These are phyloP conservation scores for Canis aureus DNA, from an alignment of 2,113 vertebrate genomes.

Conservation along the genomic window DNA sequence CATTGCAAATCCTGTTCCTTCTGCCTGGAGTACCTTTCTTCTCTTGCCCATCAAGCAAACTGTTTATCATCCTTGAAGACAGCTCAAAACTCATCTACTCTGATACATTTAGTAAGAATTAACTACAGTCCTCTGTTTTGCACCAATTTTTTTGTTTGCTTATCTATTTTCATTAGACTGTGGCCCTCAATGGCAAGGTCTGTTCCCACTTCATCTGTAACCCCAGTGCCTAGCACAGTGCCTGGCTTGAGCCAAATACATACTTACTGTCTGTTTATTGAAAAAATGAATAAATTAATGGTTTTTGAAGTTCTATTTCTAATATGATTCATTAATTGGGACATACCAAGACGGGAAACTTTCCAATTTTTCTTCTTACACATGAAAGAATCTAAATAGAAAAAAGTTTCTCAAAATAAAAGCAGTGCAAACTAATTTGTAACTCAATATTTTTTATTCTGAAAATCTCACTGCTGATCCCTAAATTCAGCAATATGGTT, in stretches of 20 bases:
- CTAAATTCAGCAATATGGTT: not conserved
- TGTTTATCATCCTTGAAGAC: not conserved
- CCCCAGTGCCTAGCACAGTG: not conserved
- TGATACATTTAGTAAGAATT: not conserved
- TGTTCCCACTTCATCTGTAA: not conserved
- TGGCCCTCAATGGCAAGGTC: not conserved
- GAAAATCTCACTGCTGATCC: not conserved
- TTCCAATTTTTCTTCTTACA: not conserved
- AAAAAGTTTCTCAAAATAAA: slow-evolving; percentile 23
- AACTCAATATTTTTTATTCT: not conserved
- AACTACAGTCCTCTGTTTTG: not conserved
- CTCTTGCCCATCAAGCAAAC: not conserved
- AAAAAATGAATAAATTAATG: not conserved
- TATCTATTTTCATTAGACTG: not conserved
- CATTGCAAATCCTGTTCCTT: not conserved
- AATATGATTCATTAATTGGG: slow-evolving; percentile 7
- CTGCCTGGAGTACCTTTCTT: not conserved
- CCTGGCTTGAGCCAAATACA: not conserved
- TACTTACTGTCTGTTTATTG: not conserved
- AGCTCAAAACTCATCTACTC: not conserved
- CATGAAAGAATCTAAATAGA: not conserved
- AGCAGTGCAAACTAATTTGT: not conserved
- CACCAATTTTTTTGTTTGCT: not conserved
- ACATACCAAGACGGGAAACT: not conserved
- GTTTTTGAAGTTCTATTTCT: slow-evolving; percentile 2